A percentile compares a stretch with the other conserved stretches of the same genome.
Evolutionary conservation across 2,888 invertebrate species (phyloP).

Genomic region (Palloptera scutellata): DNA sequence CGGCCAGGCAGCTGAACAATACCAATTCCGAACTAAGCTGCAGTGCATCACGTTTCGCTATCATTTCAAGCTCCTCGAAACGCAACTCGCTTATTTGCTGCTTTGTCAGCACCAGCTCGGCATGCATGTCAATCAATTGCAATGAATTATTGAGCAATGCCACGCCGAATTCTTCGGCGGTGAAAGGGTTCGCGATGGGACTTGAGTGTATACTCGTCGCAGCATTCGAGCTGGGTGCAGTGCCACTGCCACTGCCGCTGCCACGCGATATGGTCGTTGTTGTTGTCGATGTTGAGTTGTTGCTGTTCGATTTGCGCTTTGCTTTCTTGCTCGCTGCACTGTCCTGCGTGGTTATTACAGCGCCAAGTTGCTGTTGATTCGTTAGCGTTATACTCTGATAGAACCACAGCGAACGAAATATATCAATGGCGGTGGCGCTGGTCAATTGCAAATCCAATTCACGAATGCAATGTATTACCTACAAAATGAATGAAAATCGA

Average conservation of each 20-base stretch:
- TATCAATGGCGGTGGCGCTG: conserved; percentile 61
- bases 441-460: conserved; percentile 63
- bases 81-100: conserved; percentile 57
- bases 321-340: conserved; percentile 39
- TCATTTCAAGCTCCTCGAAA: conserved; percentile 63
- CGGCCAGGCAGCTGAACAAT: conserved; percentile 61
- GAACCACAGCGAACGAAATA: conserved; percentile 62
- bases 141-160: conserved; percentile 62
- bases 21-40: conserved; percentile 61
- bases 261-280: conserved; percentile 12
- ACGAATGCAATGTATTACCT: conserved; percentile 62
- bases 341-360: conserved; percentile 54
- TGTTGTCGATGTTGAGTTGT: neutral
- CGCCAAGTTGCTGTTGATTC: conserved; percentile 52
- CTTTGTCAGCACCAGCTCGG: conserved; percentile 58
- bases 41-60: conserved; percentile 61
- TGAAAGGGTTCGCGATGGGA: conserved; percentile 58
- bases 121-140: conserved; percentile 64
- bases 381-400: conserved; percentile 58
- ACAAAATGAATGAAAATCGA: neutral
- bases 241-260: conserved; percentile 28
- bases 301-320: conserved; percentile 36
- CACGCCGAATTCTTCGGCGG: conserved; percentile 62
- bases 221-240: conserved; percentile 39
- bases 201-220: conserved; percentile 27